These are phyloP conservation scores for Dipodomys spectabilis DNA, from an alignment of 2,113 vertebrate genomes.

Conservation along the genomic window DNA sequence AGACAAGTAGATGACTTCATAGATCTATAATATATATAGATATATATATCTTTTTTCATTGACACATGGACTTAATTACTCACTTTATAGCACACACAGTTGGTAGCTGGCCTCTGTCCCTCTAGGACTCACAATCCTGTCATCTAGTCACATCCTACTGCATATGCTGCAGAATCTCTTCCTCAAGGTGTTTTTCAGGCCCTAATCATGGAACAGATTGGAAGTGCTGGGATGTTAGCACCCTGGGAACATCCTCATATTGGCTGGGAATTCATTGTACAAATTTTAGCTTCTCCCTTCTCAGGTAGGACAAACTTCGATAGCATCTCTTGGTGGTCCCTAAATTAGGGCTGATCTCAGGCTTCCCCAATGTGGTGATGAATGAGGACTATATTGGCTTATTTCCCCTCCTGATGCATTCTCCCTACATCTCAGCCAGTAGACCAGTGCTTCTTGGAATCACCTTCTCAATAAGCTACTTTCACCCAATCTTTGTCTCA, in stretches of 20 bases:
- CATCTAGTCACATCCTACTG: neutral
- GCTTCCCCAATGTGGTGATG: neutral
- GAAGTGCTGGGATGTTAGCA: neutral
- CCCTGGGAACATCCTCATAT: neutral
- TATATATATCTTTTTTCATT: constrained; percentile 5
- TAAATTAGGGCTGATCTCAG: neutral
- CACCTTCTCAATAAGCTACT: constrained; percentile 28
- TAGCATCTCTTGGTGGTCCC: neutral
- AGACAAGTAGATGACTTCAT: constrained; percentile 17
- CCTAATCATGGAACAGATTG: neutral
- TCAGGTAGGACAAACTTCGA: neutral
- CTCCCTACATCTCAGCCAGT: neutral
- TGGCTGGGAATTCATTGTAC: neutral
- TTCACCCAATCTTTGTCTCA: constrained; percentile 38
- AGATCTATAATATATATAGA: neutral
- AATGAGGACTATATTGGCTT: neutral
- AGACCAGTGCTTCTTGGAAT: constrained; percentile 16
- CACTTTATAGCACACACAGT: neutral
- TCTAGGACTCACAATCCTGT: neutral
- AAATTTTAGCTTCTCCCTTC: neutral
- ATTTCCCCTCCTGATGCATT: neutral
- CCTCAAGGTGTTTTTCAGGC: neutral
- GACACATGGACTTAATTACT: constrained; percentile 1
- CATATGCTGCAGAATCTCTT: neutral
- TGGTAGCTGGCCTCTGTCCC: neutral